Conservation (phyloP, 2,888 invertebrate species). For the Hydrotaea diabolus region DNA sequence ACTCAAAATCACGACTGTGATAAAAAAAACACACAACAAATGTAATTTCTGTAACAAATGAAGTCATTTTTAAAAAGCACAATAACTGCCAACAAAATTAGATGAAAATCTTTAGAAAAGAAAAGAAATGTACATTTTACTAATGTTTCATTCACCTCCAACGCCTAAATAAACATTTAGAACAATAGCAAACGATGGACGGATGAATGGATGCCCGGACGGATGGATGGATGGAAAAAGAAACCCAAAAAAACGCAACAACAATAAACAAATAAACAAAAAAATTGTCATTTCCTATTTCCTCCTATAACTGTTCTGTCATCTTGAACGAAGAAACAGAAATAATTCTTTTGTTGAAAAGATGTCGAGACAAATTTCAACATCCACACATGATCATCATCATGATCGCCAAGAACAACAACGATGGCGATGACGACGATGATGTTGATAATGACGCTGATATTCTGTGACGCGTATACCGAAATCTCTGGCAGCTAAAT, state of each 20-base stretch:
- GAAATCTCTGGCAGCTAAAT: conserved; percentile 36
- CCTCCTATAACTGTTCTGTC: background rate
- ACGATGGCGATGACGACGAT: conserved; percentile 5
- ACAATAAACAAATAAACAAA: conserved; percentile 5
- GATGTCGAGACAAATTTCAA: conserved; percentile 31
- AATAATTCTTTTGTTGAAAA: background rate
- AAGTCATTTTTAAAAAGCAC: background rate
- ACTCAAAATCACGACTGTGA: background rate
- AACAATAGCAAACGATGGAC: conserved; percentile 12
- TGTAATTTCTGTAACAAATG: background rate
- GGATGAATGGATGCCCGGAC: no score
- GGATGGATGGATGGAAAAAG: background rate
- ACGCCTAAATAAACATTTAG: conserved; percentile 40
- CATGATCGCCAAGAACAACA: background rate
- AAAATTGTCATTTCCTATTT: conserved; percentile 44
- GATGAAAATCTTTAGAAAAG: background rate
- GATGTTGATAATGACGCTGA: conserved; percentile 27
- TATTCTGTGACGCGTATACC: background rate
- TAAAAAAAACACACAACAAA: background rate
- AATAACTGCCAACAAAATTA: background rate
- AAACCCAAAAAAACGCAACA: background rate
- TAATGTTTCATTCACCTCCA: conserved; percentile 33
- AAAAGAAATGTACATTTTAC: background rate
- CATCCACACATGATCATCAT: conserved; percentile 37
- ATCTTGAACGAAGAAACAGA: background rate